Percentiles rank a stretch among this genome's conserved stretches.
Conservation (phyloP, 1,140 invertebrate species). For the Wiebesia pumilae region DNA sequence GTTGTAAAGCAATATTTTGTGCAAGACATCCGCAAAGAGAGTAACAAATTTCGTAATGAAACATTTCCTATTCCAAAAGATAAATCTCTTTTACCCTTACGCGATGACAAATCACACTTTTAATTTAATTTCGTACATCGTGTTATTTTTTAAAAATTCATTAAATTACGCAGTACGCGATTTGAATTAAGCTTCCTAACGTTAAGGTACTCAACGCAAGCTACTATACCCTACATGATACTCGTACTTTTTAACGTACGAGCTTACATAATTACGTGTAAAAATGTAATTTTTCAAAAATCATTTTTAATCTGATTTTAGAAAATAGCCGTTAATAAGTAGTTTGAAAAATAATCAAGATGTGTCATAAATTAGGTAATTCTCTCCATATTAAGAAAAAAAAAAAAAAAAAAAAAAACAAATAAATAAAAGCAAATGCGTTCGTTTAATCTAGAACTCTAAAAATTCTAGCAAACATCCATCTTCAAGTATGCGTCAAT, state of each 20-base stretch:
- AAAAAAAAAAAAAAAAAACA: no score
- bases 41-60: background rate
- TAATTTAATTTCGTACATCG: background rate
- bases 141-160: background rate
- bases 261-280: background rate
- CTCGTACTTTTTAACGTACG: background rate
- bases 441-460: background rate
- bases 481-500: conserved; percentile 22
- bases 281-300: background rate
- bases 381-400: no score
- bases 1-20: background rate
- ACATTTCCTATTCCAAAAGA: background rate
- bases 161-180: background rate
- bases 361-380: no score
- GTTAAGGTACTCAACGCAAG: background rate
- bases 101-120: background rate
- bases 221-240: background rate
- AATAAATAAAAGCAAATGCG: background rate
- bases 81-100: background rate
- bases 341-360: no score
- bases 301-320: background rate
- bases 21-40: background rate
- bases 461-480: background rate
- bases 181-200: background rate
- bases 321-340: no score